These are phyloP conservation scores for Stenodema calcarata DNA, from an alignment of 2,888 invertebrate species.

Conservation along the genomic window DNA sequence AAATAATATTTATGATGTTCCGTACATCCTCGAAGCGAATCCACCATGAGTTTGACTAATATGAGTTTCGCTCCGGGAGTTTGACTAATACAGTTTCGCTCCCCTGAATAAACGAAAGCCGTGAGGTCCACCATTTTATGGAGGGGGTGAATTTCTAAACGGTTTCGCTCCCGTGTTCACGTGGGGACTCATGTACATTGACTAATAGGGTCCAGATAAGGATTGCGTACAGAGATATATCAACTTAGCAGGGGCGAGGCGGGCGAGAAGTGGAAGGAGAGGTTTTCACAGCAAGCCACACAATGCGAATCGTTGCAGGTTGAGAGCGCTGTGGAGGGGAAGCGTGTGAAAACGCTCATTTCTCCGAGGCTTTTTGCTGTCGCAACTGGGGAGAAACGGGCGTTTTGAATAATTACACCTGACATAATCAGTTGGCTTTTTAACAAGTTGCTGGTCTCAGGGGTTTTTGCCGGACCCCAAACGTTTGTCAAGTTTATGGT, in stretches of 20 bases:
- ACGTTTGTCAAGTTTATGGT: not conserved
- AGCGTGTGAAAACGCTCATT: not conserved
- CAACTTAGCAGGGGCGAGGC: not conserved
- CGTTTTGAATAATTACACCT: constrained; percentile 19
- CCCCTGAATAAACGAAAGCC: not conserved
- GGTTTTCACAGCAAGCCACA: not conserved
- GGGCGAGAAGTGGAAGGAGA: not conserved
- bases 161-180: not conserved
- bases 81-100: not conserved
- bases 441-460: constrained; percentile 19
- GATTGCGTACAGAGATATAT: not conserved
- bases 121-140: not conserved
- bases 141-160: not conserved
- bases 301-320: not conserved
- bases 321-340: not conserved
- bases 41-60: no score
- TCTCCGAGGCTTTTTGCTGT: not conserved
- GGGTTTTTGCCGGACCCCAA: not conserved
- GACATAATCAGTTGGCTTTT: constrained; percentile 15
- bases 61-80: no score
- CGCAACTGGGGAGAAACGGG: not conserved
- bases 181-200: not conserved
- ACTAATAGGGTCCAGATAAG: constrained; percentile 30
- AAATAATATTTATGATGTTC: no score
- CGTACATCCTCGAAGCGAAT: no score